These are phyloP conservation scores for Desmodus rotundus DNA, from an alignment of 2,113 vertebrate genomes.

Conservation along the genomic window DNA sequence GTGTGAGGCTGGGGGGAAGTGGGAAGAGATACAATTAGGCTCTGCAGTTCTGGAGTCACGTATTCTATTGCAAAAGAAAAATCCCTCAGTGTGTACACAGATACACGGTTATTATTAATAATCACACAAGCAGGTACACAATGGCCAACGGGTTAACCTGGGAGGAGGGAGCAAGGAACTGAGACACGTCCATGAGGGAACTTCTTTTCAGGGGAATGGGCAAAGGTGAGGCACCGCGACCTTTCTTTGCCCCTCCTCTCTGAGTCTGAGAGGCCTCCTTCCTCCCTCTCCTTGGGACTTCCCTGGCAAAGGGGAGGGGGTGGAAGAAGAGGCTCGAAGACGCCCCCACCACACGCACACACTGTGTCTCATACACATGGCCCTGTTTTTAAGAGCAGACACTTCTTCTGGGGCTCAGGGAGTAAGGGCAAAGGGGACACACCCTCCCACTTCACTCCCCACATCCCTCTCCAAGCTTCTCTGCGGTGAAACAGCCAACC, in stretches of 20 bases:
- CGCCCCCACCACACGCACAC: neutral
- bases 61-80: neutral
- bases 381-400: neutral
- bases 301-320: neutral
- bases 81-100: neutral
- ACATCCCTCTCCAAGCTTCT: neutral
- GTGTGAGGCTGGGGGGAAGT: neutral
- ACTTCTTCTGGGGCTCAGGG: neutral
- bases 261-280: neutral
- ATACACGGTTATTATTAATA: neutral
- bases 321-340: neutral
- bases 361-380: fast-evolving
- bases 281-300: neutral
- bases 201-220: neutral
- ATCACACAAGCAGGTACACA: neutral
- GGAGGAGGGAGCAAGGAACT: neutral
- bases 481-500: neutral
- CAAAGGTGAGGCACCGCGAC: neutral
- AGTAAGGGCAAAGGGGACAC: neutral
- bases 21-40: neutral
- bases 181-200: neutral
- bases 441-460: neutral
- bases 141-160: neutral
- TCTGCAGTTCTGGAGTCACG: neutral
- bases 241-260: neutral